Evolutionary conservation across 2,888 invertebrate species (phyloP), one percentile per base, ranked within the genome.

Genomic region (Acanthopleura granulata): DNA sequence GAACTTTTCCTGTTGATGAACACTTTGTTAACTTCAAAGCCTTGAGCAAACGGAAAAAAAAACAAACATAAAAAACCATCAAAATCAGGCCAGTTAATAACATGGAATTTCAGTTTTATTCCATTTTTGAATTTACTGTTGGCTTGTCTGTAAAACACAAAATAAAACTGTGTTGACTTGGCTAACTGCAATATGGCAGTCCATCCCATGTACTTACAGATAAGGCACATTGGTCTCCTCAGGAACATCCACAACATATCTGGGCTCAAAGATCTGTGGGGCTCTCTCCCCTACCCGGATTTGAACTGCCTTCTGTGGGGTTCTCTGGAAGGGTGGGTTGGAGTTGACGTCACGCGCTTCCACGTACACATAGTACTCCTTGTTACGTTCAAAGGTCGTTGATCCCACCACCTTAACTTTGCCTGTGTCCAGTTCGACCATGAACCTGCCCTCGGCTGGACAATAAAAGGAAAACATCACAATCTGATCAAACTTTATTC

Each of bases 141-240:
- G n/a, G n/a, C n/a, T n/a, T n/a, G n/a, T n/a, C n/a, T n/a, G n/a
- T n/a, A n/a, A n/a, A n/a, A n/a, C n/a, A n/a, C n/a, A n/a, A n/a
- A n/a, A n/a, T n/a, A n/a, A n/a, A n/a, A n/a, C n/a, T n/a, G n/a
- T n/a, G n/a, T n/a, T n/a, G n/a, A n/a, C n/a, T n/a, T n/a, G n/a
- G n/a, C n/a, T n/a, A n/a, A n/a, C n/a, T n/a, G n/a, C n/a, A n/a
- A n/a, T 6, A 9, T 40, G 40, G 40, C 40, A 40, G 40, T n/a
- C n/a, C n/a, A n/a, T n/a, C 40, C 40, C 22, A 57, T 57, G n/a
- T 9, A 81, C 88, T 94, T 92, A 98, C 97, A 97, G 97, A 72
- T 97, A 96, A 91, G 97, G 97, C 91, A 97, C 97, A 91, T 96
- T 96, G 92, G 97, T 96, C 91, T 97, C 97, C 91, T 99, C 99